These are phyloP conservation scores for Lampris incognitus DNA, from an alignment of 2,113 vertebrate genomes.

Conservation along the genomic window DNA sequence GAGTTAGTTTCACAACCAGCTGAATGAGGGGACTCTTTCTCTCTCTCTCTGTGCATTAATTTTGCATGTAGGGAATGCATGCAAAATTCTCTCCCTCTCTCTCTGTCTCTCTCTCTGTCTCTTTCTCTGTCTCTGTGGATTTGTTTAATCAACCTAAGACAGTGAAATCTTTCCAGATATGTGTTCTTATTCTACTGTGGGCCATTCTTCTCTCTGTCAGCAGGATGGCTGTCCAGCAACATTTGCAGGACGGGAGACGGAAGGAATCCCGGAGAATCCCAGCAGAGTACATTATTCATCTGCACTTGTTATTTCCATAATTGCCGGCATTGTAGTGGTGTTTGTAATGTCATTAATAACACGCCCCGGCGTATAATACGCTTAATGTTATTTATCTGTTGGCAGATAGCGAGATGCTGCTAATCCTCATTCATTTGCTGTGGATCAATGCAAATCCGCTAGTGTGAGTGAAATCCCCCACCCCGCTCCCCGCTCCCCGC, in stretches of 20 bases:
- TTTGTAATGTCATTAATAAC: slow-evolving; percentile 86
- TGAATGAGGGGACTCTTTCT: no score
- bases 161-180: not conserved
- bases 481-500: slow-evolving; percentile 12
- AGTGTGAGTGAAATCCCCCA: slow-evolving; percentile 75
- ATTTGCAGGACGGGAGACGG: slow-evolving; percentile 32
- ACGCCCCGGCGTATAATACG: slow-evolving; percentile 80
- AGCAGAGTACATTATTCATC: slow-evolving; percentile 76
- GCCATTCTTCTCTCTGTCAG: slow-evolving; percentile 15
- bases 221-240: slow-evolving; percentile 39
- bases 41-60: no score
- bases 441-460: slow-evolving; percentile 88
- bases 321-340: slow-evolving; percentile 79
- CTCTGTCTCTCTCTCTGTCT: no score
- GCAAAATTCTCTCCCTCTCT: no score
- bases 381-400: slow-evolving; percentile 88
- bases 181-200: not conserved
- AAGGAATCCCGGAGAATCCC: slow-evolving; percentile 54
- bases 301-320: slow-evolving; percentile 80
- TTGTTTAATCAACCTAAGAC: not conserved
- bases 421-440: slow-evolving; percentile 88
- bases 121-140: no score
- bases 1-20: no score
- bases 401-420: slow-evolving; percentile 85
- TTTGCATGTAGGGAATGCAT: no score